Base-by-base conservation (phyloP, 2,888 invertebrate species). In the Stenurella melanura region DNA sequence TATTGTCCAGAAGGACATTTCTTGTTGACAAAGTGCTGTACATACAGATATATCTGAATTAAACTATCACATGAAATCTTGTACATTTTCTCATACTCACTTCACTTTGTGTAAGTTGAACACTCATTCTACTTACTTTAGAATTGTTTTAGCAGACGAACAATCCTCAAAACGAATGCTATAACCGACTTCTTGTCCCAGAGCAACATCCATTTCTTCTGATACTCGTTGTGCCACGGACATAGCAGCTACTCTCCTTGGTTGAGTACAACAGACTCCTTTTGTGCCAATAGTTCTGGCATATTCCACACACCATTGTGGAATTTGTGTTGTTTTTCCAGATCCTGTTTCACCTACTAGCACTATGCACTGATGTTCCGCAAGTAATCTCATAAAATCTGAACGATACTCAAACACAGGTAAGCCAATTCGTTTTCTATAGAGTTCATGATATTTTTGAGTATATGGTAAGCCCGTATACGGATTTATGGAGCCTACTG, bases 321-420 rank as follows among this genome's bases (percentile, higher is more conserved):
- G 99, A 85, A 99, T 99, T 91, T 98, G 99, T 12, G 99, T 99
- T 0, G 99, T 99, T 91, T 99, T 99, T 0, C 99, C 99, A 1
- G 98, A 98, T n/a, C 99, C 99, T 0, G 98, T 99, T 89, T 99
- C 99, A 84, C 99, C 99, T 4, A 99, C 99, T 0, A 99, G 91
- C 1, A 99, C 98, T 30, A 98, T 96, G 80, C 96, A 96, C 87
- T 99, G 99, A 89, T 98, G 95, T 73, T 96, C 95, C 80, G 94
- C 94, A n/a, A 99, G 91, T 56, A 97, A 91, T 84, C 98, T 93
- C 95, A 98, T 96, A 89, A 99, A 99, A 90, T 98, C 98, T 0
- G 95, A 94, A 86, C 96, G 95, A 90, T 99, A 99, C 87, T 99
- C 99, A 93, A 99, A 99, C 0, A 99, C 99, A 0, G 99, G 99